Conservation (phyloP, 2,797 vertebrate species). For the Pseudotriccus pelzelni region DNA sequence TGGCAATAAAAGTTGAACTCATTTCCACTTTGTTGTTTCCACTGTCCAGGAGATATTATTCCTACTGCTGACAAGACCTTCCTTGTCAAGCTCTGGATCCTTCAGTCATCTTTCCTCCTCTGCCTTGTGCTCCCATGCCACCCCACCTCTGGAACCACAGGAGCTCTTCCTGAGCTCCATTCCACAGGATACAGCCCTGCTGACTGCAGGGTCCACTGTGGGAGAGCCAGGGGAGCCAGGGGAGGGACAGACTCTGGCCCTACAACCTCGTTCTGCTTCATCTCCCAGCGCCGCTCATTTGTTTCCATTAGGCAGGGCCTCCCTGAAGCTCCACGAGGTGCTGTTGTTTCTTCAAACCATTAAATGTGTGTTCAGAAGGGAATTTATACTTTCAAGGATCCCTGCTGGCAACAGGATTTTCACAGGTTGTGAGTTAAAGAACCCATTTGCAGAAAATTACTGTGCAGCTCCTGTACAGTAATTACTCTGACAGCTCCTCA, state of each 20-base stretch:
- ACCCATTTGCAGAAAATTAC: neutral
- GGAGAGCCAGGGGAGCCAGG: neutral
- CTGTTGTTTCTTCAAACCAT: neutral
- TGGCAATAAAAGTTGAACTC: neutral
- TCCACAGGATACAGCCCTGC: rapidly evolving
- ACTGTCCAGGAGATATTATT: neutral
- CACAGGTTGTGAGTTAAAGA: neutral
- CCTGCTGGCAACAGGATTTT: neutral
- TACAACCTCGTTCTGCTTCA: neutral
- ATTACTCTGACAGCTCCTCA: neutral
- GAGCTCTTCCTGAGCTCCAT: neutral
- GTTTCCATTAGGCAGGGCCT: neutral
- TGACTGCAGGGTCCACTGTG: neutral
- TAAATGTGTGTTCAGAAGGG: neutral
- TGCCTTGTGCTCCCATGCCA: neutral
- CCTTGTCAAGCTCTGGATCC: neutral
- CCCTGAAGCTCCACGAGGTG: neutral
- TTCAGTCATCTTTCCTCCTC: neutral
- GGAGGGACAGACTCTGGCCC: neutral
- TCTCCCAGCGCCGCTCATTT: neutral
- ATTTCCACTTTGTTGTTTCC: neutral
- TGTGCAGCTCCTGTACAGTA: neutral
- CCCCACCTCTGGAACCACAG: neutral
- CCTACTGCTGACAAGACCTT: neutral
- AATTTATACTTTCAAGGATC: neutral